Base-by-base conservation (phyloP, 2,888 invertebrate species). In the Adelognathus sp. region DNA sequence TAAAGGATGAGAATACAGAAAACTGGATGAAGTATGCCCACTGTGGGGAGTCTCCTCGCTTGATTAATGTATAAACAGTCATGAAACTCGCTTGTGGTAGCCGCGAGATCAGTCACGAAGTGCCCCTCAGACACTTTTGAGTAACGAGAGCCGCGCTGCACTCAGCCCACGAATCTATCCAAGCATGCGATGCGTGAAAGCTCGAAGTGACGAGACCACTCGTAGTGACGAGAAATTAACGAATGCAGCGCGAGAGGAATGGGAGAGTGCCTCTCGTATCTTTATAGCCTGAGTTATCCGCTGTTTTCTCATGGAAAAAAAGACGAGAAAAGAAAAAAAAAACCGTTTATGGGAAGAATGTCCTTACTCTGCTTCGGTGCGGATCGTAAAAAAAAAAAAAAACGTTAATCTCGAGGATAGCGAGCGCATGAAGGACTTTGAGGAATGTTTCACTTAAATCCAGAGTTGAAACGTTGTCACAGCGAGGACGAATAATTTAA, bases 181-280 rank as follows among this genome's bases (percentile, higher is more conserved):
- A 61, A 72, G 24, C 31, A 11, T 5, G 36, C 33, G 21, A 33
- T 31, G 21, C 58, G 36, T 56, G 50, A 70, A 33, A 60, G 36
- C 39, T 36, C 24, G 3, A 5, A 18, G 60, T 33, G 64, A 58
- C 58, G 36, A 73, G 36, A n/a, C n/a, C 72, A 54, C 73, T 70
- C 56, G 46, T 18, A 52, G 66, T 54, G 69, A 41, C 29, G 61
- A 27, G 54, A 52, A 24, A 71, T 24, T 33, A 50, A 70, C 60
- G 69, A 60, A 58, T 31, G 29, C 29, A 64, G 27, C 29, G 33
- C n/a, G 11, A 21, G 39, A 29, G 60, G 50, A 14, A 44, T 63
- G 50, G 60, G 54, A 64, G 33, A 79, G 66, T 67, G 70, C 18
- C 66, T 66, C 29, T 36, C 36, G 52, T 76, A 63, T 76, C 70